Base-by-base conservation (phyloP, 1,140 invertebrate species). In the Tyrophagus putrescentiae region DNA sequence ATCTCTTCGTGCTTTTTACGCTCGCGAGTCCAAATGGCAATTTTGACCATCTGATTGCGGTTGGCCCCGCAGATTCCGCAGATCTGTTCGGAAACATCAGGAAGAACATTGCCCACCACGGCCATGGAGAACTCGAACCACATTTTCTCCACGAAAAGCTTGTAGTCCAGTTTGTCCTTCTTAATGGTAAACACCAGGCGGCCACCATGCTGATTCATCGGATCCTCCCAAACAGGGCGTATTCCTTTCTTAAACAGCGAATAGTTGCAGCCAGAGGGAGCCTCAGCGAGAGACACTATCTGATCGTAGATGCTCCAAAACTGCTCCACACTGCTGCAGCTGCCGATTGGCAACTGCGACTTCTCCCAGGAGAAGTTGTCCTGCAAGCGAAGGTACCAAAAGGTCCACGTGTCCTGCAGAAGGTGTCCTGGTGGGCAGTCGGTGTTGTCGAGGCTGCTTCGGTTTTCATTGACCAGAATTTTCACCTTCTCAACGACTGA, bases 161-260 rank as follows among this genome's bases (percentile, higher is more conserved):
- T 54, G 27, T 54, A 54, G 18, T 61, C 18, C 21, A 21, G 13
- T 39, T 2, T 4, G 6, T 11, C 7, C 27, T 59, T 64, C 6
- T 61, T 52, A 9, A 62, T 45, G 9, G 45, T 31, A 25, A 62
- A 58, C 25, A 64, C 27, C 32, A 54, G 60, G n/a, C 63, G 39
- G 1, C 63, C 63, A 28, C 63, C 63, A n/a, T 42, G 9, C 7
- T 27, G 41, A 32, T 64, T 64, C 11, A n/a, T n/a, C 18, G 52
- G 28, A 39, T 64, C 63, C 50, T 64, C 63, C 63, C 63, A 64
- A 29, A 62, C 62, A 3, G 60, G 60, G 28, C 62, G 34, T 27
- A 64, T 64, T 13, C 60, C 63, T 18, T 34, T 11, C 29, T 64
- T 64, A 36, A 64, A 64, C 4, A 64, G 9, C 7, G 41, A 58